A percentile compares a stretch with the other conserved stretches of the same genome.
Evolutionary conservation across 2,113 vertebrate genomes (phyloP).

Genomic region (Chaetodon auriga): DNA sequence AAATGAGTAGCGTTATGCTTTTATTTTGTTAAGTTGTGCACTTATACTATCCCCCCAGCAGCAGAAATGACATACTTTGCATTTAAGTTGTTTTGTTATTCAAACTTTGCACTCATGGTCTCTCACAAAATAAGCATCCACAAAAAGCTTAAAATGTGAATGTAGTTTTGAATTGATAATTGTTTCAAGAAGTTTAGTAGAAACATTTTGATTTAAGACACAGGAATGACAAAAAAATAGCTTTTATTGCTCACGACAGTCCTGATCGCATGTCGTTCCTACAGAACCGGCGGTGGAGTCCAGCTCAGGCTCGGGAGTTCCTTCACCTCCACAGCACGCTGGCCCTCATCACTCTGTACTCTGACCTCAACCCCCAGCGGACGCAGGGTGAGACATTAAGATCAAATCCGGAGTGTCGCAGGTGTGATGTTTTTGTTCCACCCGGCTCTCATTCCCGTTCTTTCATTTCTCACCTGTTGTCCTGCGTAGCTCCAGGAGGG

Average conservation of each 20-base stretch:
- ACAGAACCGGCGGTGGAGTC: slow-evolving; percentile 97
- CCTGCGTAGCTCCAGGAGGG: slow-evolving; percentile 86
- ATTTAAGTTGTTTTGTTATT: not conserved
- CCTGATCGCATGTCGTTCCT: not conserved
- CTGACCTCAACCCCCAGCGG: slow-evolving; percentile 89
- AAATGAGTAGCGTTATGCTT: too few species aligned
- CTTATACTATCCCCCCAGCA: too few species aligned
- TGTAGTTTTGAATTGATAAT: not conserved
- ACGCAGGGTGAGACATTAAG: slow-evolving; percentile 87
- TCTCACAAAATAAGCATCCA: not conserved
- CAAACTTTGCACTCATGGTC: too few species aligned
- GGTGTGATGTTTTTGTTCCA: not conserved
- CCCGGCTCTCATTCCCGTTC: not conserved
- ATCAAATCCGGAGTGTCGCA: fast-evolving
- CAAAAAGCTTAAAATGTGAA: not conserved
- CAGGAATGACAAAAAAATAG: too few species aligned
- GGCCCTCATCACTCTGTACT: slow-evolving; percentile 92
- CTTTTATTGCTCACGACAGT: not conserved
- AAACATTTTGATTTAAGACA: not conserved
- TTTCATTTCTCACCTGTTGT: not conserved
- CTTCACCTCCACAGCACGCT: slow-evolving; percentile 96
- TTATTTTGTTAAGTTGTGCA: too few species aligned
- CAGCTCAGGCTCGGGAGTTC: slow-evolving; percentile 96
- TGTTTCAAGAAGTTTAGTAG: not conserved
- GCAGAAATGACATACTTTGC: too few species aligned